phyloP scores from a whole-genome alignment of 2,888 invertebrate genomes.

The Epistrophella euchroma region DNA sequence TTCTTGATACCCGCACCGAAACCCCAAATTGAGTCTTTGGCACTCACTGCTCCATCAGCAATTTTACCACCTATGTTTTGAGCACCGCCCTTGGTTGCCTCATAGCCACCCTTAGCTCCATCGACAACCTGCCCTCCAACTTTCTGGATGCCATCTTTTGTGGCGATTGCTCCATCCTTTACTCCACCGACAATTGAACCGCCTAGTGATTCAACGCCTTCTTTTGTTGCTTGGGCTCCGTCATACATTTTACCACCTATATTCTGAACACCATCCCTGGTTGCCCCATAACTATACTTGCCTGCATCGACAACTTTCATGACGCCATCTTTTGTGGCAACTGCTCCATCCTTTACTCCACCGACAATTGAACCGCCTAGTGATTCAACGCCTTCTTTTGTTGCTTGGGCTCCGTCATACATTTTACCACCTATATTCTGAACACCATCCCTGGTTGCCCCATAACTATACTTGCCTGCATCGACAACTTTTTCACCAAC shows the following conservation, averaged over 20 bases:
- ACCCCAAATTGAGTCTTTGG: constrained; percentile 3
- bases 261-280: too few species aligned
- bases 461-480: too few species aligned
- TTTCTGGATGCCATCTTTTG: not conserved
- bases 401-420: not conserved
- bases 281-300: too few species aligned
- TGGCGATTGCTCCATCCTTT: not conserved
- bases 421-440: constrained; percentile 24
- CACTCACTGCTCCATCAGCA: constrained; percentile 12
- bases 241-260: too few species aligned
- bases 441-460: too few species aligned
- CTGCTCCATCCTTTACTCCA: constrained; percentile 66
- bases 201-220: constrained; percentile 6
- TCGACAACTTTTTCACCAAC: too few species aligned
- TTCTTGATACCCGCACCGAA: constrained; percentile 11
- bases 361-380: not conserved
- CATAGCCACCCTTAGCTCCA: constrained; percentile 75
- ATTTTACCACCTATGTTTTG: constrained; percentile 25
- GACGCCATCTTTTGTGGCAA: not conserved
- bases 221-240: constrained; percentile 23
- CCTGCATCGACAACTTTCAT: too few species aligned
- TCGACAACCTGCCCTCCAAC: constrained; percentile 78
- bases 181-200: not conserved
- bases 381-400: not conserved
- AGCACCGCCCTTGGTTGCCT: constrained; percentile 22